phyloP scores from a whole-genome alignment of 2,797 vertebrate species.

The Tauraco hartlaubi region DNA sequence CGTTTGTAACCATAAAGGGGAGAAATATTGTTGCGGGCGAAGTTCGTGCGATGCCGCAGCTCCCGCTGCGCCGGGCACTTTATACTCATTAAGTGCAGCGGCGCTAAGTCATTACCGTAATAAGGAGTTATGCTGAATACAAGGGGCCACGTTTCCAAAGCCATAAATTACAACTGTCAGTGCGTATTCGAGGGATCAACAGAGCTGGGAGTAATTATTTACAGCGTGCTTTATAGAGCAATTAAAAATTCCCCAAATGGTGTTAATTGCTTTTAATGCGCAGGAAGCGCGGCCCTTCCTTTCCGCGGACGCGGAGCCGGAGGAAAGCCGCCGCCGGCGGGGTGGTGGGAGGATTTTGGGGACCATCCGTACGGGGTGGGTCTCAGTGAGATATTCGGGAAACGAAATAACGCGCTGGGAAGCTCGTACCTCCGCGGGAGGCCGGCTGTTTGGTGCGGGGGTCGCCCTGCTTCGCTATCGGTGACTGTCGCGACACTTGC shows the following conservation, averaged over 20 bases:
- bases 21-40: slow-evolving; percentile 62
- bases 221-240: slow-evolving; percentile 79
- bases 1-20: slow-evolving; percentile 72
- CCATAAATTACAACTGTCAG: slow-evolving; percentile 84
- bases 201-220: slow-evolving; percentile 82
- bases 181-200: slow-evolving; percentile 71
- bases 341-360: not conserved
- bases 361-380: rapidly evolving
- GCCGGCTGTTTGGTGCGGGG: not conserved
- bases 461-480: rapidly evolving
- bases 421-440: rapidly evolving
- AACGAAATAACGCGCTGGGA: not conserved
- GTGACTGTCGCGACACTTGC: not conserved
- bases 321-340: not conserved
- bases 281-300: slow-evolving; percentile 30
- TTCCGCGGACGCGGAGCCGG: slow-evolving; percentile 6
- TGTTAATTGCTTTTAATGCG: slow-evolving; percentile 77
- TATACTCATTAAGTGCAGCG: slow-evolving; percentile 78
- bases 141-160: slow-evolving; percentile 70
- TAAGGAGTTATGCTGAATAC: slow-evolving; percentile 78
- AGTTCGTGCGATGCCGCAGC: slow-evolving; percentile 39
- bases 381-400: not conserved
- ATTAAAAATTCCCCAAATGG: slow-evolving; percentile 82
- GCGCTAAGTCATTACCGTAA: slow-evolving; percentile 79
- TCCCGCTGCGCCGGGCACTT: slow-evolving; percentile 60